Base-by-base conservation (phyloP, 2,797 vertebrate species). In the Pangasius larnaudii region DNA sequence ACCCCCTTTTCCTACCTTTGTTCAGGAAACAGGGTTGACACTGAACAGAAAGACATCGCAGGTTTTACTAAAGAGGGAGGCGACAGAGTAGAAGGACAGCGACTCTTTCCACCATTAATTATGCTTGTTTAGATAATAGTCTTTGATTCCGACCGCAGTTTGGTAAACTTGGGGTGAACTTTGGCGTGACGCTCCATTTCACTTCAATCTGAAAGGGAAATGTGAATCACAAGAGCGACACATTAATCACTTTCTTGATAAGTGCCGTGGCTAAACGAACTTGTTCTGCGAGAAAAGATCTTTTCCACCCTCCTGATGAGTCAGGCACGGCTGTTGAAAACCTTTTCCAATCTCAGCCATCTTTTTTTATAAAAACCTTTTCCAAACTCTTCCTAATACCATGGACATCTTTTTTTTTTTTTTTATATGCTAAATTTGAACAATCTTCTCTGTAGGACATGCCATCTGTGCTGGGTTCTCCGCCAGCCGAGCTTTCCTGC, bases 401-500 rank as follows among this genome's bases (percentile, higher is more conserved):
- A 13, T 19, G 1, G 6, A 42, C 10, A 24, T 39, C 58, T 61
- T 82, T 81, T n/a, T n/a, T n/a, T n/a, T n/a, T n/a, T n/a, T n/a
- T n/a, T 4, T 8, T 13, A 81, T 42, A 61, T 24, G 7, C 39
- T 82, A 39, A 63, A 82, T 27, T 63, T n/a, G 0, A 82, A 63
- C 80, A 69, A 69, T 9, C 82, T 14, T 3, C 46, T 69, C n/a
- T 14, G 46, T 10, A 74, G 24, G 36, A 72, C 27, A 74, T 2
- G 53, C 69, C 36, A 30, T 75, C 63, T 81, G 77, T 93, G 92
- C 94, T 88, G 84, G 46, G 71, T 80, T 91, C 91, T 91, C 91
- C 91, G 93, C 93, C 95, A 94, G 94, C 94, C 94, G 92, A 94
- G 92, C 94, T 95, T 95, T 95, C 93, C 95, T 95, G 94, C 93